Percentiles rank a stretch among this genome's conserved stretches.
Conservation (phyloP, 2,113 vertebrate genomes). For the Oostethus manadensis region DNA sequence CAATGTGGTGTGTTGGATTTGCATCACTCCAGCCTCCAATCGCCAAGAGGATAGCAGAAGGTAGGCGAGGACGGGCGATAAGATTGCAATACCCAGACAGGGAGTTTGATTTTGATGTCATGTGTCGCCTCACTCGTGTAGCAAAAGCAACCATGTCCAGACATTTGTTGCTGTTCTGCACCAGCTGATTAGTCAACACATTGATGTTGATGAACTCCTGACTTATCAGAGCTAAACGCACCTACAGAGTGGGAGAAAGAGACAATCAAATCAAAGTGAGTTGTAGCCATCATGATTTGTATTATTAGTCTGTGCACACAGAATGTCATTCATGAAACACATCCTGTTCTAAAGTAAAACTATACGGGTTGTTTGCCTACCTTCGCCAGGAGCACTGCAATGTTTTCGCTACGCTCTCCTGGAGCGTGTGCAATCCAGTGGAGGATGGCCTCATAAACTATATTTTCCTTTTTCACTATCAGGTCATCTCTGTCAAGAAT, state of each 20-base stretch:
- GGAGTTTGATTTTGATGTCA: rapidly evolving
- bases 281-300: background rate
- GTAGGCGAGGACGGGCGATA: constrained; percentile 26
- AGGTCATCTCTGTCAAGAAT: constrained; percentile 62
- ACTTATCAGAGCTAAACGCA: constrained; percentile 19
- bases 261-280: background rate
- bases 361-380: background rate
- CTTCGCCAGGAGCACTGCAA: constrained; percentile 1
- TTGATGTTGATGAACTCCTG: background rate
- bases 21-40: constrained; percentile 26
- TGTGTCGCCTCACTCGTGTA: rapidly evolving
- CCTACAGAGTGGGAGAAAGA: constrained; percentile 16
- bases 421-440: constrained; percentile 15
- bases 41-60: constrained; percentile 33
- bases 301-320: background rate
- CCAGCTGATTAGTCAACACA: constrained; percentile 18
- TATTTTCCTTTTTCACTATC: constrained; percentile 24
- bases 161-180: background rate
- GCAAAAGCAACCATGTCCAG: rapidly evolving
- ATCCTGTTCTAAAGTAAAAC: background rate
- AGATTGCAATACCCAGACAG: rapidly evolving
- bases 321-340: too few species aligned
- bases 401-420: constrained; percentile 16
- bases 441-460: constrained; percentile 25
- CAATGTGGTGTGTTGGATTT: background rate